Evolutionary conservation across 2,888 invertebrate genomes (phyloP), one percentile per base, ranked within the genome.

Genomic region (Eupelmus urozonus): DNA sequence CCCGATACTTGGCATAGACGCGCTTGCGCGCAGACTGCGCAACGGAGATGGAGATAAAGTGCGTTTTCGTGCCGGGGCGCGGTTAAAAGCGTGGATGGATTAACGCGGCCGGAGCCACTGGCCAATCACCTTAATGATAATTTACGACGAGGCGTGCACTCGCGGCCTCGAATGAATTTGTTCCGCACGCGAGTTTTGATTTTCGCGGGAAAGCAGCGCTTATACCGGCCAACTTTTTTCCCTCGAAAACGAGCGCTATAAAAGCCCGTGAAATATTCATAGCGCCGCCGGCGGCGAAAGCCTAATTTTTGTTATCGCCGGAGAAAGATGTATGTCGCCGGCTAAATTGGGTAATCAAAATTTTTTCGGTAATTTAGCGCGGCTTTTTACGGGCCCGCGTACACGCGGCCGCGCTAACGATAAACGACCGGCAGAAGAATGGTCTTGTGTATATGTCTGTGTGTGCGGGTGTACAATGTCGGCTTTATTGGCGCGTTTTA

Each of bases 71-170:
- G 82, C 80, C 75, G 60, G 51, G 5, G 55, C 40, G 71, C 71
- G 76, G 76, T 76, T 71, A 71, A 71, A 71, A 76, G 80, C 74
- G 77, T 78, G 76, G 81, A 81, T 80, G 81, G 82, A 83, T 82
- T 82, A 83, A 82, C 81, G 79, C 69, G 80, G 79, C 69, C 27
- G 40, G 18, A 23, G 57, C 66, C 13, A 9, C 53, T 81, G 84
- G 84, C 86, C 88, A 88, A 88, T 88, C 88, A 86, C 86, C 87
- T 87, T 89, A 88, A 89, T 88, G 88, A 88, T 89, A 88, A 89
- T 89, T 89, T 55, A 55, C 55, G 55, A 55, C 18, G 3, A 9
- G 18, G 51, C 34, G 9, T 34, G 9, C 34, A 34, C 34, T 5
- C 34, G 9, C 9, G 9, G 34, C 34, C 9, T 23, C 51, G 27